Conservation (phyloP, 2,797 vertebrate genomes). For the Cottoperca gobio region DNA sequence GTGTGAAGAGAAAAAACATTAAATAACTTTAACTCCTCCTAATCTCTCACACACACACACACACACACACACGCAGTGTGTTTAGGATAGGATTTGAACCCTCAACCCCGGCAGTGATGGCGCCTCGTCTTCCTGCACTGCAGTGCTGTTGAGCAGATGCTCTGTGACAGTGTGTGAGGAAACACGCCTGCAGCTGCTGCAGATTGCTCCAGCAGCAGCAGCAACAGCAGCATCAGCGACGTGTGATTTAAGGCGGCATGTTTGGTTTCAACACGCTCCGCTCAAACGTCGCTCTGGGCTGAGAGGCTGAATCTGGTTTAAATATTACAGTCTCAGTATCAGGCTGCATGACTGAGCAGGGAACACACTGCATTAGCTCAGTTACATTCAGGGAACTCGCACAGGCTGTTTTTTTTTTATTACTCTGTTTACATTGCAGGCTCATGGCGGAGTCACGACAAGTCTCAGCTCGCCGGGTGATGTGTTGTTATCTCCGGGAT, state of each 20-base stretch:
- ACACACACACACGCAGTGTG: no score
- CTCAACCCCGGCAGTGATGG: not conserved
- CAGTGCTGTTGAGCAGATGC: conserved; percentile 21
- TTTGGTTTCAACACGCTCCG: conserved; percentile 40
- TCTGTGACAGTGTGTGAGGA: conserved; percentile 36
- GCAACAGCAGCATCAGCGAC: conserved; percentile 9
- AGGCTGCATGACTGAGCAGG: conserved; percentile 5
- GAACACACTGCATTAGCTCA: not conserved
- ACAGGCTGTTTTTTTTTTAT: not conserved
- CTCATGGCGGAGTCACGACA: no score
- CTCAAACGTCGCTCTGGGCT: conserved; percentile 15
- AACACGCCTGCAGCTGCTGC: conserved; percentile 44
- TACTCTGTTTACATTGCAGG: no score
- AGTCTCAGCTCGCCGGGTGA: no score
- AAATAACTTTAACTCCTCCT: no score
- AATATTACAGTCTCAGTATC: not conserved
- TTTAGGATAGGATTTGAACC: conserved; percentile 8
- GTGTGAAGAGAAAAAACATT: no score
- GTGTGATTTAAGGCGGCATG: conserved; percentile 48
- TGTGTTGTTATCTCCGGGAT: no score
- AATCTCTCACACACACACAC: no score
- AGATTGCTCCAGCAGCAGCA: no score
- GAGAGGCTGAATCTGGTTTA: not conserved
- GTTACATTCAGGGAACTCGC: not conserved
- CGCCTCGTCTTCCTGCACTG: no score